phyloP scores from a whole-genome alignment of 2,113 vertebrate genomes.

The Theropithecus gelada region DNA sequence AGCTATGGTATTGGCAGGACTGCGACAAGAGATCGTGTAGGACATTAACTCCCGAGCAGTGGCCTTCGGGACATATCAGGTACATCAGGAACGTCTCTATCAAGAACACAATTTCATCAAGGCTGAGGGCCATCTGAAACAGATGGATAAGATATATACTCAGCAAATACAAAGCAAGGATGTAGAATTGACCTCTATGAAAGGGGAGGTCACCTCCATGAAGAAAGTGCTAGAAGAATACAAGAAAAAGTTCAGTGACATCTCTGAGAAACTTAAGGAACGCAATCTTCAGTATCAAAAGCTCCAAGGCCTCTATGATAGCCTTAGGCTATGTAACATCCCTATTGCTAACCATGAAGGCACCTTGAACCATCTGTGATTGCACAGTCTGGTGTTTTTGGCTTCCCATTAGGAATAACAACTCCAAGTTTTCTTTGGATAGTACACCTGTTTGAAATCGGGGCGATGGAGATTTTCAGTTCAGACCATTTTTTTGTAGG shows the following conservation, averaged over 20 bases:
- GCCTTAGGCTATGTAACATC: conserved; percentile 89
- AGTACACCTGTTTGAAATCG: conserved; percentile 64
- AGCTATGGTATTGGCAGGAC: conserved; percentile 91
- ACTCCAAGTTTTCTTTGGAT: conserved; percentile 66
- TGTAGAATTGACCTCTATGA: conserved; percentile 88
- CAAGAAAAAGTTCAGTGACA: conserved; percentile 92
- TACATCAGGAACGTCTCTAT: conserved; percentile 92
- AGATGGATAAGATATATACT: conserved; percentile 91
- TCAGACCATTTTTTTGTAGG: conserved; percentile 79
- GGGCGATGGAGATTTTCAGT: conserved; percentile 75
- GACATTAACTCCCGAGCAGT: conserved; percentile 91
- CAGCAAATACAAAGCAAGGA: conserved; percentile 93
- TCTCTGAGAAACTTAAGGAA: conserved; percentile 93
- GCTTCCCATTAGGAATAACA: conserved; percentile 73
- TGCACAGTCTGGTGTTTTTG: conserved; percentile 76
- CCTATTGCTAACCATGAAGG: conserved; percentile 82
- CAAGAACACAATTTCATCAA: conserved; percentile 91
- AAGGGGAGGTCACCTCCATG: conserved; percentile 89
- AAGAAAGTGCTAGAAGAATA: conserved; percentile 95
- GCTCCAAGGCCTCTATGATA: conserved; percentile 92
- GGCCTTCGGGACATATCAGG: conserved; percentile 93
- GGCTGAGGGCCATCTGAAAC: conserved; percentile 88
- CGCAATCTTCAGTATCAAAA: conserved; percentile 93
- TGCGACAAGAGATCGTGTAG: conserved; percentile 89
- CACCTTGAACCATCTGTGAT: conserved; percentile 71